Percentiles rank a stretch among this genome's conserved stretches.
Evolutionary conservation across 2,888 invertebrate species (phyloP).

Genomic region (Apodemia zela): DNA sequence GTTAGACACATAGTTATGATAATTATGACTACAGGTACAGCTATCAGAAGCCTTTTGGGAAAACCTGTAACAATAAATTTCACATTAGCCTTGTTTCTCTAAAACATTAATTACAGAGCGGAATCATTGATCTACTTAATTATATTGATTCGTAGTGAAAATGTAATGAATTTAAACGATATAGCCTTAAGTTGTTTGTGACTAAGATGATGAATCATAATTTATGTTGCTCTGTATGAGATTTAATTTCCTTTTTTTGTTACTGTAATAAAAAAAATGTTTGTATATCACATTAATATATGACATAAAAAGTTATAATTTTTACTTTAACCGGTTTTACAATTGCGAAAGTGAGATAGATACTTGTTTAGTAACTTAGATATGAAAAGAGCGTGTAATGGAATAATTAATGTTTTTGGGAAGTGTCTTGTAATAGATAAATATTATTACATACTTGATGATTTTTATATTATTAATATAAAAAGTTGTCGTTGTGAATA

Average conservation of each 20-base stretch:
- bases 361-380: neutral
- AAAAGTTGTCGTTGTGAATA: too few relatives aligned
- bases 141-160: conserved; percentile 10
- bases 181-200: conserved; percentile 6
- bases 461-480: too few relatives aligned
- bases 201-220: conserved; percentile 10
- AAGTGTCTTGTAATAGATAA: too few relatives aligned
- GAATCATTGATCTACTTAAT: conserved; percentile 13
- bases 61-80: conserved; percentile 67
- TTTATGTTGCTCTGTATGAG: neutral
- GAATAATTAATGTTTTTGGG: too few relatives aligned
- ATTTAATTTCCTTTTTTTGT: neutral
- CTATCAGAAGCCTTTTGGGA: conserved; percentile 77
- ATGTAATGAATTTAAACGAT: conserved; percentile 10
- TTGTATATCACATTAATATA: neutral
- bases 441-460: too few relatives aligned
- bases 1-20: conserved; percentile 62
- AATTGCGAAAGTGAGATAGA: neutral
- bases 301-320: neutral
- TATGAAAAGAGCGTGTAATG: too few relatives aligned
- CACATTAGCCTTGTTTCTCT: conserved; percentile 5
- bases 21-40: conserved; percentile 65
- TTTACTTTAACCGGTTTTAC: neutral
- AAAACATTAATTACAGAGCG: conserved; percentile 13
- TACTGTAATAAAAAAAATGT: neutral